Evolutionary conservation across 2,113 vertebrate species (phyloP).

Genomic region (Struthidea cinerea): DNA sequence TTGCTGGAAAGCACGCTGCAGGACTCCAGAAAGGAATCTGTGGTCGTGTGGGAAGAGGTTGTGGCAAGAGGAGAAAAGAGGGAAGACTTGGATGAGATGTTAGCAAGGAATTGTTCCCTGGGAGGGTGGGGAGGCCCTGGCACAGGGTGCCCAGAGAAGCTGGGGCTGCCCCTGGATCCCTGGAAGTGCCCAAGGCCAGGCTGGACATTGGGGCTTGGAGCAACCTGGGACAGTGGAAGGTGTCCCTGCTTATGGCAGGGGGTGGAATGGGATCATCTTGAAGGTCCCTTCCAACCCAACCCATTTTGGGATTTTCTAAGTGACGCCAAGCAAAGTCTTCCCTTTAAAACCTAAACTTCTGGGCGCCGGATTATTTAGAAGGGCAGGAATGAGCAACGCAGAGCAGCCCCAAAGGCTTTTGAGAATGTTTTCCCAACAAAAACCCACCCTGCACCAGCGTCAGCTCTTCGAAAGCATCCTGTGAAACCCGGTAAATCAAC

Average conservation of each 20-base stretch:
- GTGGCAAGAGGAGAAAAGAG: background rate
- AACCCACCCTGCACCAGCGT: background rate
- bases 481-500: background rate
- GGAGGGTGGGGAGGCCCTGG: accelerated
- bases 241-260: background rate
- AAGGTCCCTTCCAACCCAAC: background rate
- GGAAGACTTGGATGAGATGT: background rate
- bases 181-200: background rate
- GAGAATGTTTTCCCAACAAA: background rate
- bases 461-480: background rate
- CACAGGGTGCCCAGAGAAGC: background rate
- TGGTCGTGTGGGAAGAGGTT: background rate
- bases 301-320: background rate
- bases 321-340: background rate
- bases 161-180: background rate
- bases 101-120: accelerated
- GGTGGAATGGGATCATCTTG: accelerated
- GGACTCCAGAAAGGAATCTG: background rate
- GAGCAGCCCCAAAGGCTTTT: background rate
- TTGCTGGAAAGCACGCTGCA: background rate
- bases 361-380: background rate
- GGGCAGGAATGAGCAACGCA: background rate
- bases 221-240: accelerated
- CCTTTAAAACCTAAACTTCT: background rate
- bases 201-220: accelerated